These are phyloP conservation scores for Malacoctenus gilli DNA, from an alignment of 2,797 vertebrate species.

Conservation along the genomic window DNA sequence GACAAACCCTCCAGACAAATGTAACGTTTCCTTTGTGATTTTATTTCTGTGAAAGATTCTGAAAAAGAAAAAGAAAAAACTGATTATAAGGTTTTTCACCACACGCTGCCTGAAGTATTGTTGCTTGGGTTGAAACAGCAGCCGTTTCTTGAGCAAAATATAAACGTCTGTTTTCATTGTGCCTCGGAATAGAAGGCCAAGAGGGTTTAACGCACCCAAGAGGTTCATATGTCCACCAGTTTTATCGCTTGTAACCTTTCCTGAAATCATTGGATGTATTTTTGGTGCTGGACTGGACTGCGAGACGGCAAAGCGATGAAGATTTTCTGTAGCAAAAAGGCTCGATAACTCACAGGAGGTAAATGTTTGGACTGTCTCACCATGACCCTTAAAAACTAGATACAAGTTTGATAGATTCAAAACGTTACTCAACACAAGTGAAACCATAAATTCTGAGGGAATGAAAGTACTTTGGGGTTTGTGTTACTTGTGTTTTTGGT, in stretches of 20 bases:
- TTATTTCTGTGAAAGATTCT: too few relatives aligned
- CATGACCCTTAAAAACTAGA: background rate
- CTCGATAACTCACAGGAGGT: slow-evolving; percentile 10
- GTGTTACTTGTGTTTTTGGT: background rate
- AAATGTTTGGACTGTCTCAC: background rate
- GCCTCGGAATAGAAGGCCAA: slow-evolving; percentile 60
- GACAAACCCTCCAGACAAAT: too few relatives aligned
- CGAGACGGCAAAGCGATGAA: slow-evolving; percentile 3
- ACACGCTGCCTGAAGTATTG: slow-evolving; percentile 14
- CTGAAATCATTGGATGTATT: slow-evolving; percentile 60
- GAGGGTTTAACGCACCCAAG: slow-evolving; percentile 46
- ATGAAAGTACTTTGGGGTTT: background rate
- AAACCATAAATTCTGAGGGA: background rate
- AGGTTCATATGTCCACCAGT: slow-evolving; percentile 29
- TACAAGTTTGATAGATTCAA: background rate
- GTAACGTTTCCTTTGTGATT: too few relatives aligned
- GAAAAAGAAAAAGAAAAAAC: slow-evolving; percentile 24
- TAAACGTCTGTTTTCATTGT: slow-evolving; percentile 68
- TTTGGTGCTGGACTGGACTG: slow-evolving; percentile 36
- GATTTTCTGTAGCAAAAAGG: slow-evolving; percentile 6
- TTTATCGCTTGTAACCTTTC: slow-evolving; percentile 61
- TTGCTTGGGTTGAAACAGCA: slow-evolving; percentile 49
- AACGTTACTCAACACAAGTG: background rate
- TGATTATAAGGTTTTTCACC: too few relatives aligned
- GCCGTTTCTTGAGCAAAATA: slow-evolving; percentile 54